phyloP scores from a whole-genome alignment of 2,888 invertebrate genomes.

The Lepidochrysops patricia region DNA sequence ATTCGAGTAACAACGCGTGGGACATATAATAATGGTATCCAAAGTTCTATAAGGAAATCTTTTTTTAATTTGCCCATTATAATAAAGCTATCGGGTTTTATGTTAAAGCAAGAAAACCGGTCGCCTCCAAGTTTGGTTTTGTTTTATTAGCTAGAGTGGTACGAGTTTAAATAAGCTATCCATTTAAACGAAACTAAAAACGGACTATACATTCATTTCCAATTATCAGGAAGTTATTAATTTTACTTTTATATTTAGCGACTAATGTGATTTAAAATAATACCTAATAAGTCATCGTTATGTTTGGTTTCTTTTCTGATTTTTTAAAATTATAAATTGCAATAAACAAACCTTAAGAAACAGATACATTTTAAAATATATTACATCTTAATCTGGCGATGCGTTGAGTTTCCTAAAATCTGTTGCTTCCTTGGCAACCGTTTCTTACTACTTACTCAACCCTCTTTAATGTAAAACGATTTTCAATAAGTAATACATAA shows the following conservation, averaged over 20 bases:
- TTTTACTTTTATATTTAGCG: background rate
- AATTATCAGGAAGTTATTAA: background rate
- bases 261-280: background rate
- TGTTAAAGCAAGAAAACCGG: constrained; percentile 9
- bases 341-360: too few species aligned
- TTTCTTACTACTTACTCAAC: too few species aligned
- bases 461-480: too few species aligned
- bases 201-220: background rate
- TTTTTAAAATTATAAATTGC: too few species aligned
- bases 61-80: background rate
- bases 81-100: constrained; percentile 10
- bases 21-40: background rate
- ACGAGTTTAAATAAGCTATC: background rate
- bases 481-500: too few species aligned
- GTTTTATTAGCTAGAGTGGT: background rate
- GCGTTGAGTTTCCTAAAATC: too few species aligned
- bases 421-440: too few species aligned
- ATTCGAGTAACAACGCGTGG: background rate
- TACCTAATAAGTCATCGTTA: too few species aligned
- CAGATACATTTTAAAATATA: too few species aligned
- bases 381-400: too few species aligned
- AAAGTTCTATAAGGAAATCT: constrained; percentile 1
- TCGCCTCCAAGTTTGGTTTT: constrained; percentile 10
- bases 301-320: too few species aligned
- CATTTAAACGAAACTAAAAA: constrained; percentile 4